Percentiles rank a stretch among this genome's conserved stretches.
phyloP scores from a whole-genome alignment of 2,113 vertebrate genomes.

The Python bivittatus region DNA sequence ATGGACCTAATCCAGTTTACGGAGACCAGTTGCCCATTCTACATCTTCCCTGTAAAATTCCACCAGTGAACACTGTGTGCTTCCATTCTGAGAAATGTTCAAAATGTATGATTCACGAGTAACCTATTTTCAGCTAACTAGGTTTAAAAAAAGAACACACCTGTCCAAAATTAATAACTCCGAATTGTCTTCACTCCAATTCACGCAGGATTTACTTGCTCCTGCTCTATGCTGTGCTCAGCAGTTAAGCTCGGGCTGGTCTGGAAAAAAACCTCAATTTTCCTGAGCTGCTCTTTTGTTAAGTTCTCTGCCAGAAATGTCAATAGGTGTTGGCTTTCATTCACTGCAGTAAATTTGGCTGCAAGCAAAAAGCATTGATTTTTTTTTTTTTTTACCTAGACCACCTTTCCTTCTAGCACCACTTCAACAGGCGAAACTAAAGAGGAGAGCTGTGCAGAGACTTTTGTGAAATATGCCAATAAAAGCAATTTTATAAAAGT shows the following conservation, averaged over 20 bases:
- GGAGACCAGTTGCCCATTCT: neutral
- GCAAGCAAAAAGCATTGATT: conserved; percentile 53
- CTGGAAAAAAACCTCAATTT: conserved; percentile 45
- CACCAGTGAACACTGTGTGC: neutral
- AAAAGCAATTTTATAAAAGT: conserved; percentile 32
- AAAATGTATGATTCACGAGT: neutral
- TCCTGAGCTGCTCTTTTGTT: conserved; percentile 28
- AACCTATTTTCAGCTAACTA: neutral
- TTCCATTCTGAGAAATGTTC: neutral
- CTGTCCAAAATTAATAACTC: conserved; percentile 20
- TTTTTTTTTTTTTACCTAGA: neutral
- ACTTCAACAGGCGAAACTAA: conserved; percentile 18
- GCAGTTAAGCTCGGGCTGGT: conserved; percentile 36
- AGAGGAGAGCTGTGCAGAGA: conserved; percentile 33
- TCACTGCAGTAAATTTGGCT: conserved; percentile 47
- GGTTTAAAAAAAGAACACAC: neutral
- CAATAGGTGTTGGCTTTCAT: conserved; percentile 55
- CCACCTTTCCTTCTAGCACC: conserved; percentile 47
- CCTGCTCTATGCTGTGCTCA: conserved; percentile 31
- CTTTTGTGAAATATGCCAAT: conserved; percentile 16
- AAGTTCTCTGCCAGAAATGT: conserved; percentile 47
- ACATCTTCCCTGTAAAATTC: neutral
- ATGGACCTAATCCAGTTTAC: neutral
- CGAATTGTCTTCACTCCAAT: conserved; percentile 13
- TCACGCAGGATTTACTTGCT: conserved; percentile 41